Percentiles rank a stretch among this genome's conserved stretches.
phyloP scores from a whole-genome alignment of 2,113 vertebrate genomes.

The Sylvilagus bachmani region DNA sequence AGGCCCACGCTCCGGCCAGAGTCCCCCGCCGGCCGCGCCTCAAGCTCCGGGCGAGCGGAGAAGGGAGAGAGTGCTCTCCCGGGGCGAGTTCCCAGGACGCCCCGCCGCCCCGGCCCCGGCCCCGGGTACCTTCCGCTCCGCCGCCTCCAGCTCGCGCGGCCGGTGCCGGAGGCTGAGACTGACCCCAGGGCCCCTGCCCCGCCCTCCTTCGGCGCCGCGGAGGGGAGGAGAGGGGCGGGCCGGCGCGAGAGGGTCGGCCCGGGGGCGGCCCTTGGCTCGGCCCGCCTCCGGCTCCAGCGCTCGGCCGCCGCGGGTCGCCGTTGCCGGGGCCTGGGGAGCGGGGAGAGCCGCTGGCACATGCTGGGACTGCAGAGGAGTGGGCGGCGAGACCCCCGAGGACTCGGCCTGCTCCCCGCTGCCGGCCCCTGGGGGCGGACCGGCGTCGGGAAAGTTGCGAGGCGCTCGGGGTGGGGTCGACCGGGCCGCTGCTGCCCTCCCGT shows the following conservation, averaged over 20 bases:
- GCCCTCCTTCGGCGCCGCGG: constrained; percentile 48
- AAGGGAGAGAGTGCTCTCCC: neutral
- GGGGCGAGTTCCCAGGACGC: neutral
- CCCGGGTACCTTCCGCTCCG: constrained; percentile 67
- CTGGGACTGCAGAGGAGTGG: neutral
- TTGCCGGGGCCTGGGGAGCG: too few species aligned
- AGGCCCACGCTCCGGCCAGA: neutral
- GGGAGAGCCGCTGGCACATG: fast-evolving
- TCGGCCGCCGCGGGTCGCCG: fast-evolving
- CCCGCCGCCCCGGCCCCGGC: neutral
- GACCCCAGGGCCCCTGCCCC: constrained; percentile 69
- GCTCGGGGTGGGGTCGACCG: constrained; percentile 62
- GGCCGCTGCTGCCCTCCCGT: constrained; percentile 80
- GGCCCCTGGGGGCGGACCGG: neutral
- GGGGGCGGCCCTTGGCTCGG: neutral
- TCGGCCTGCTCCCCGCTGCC: neutral
- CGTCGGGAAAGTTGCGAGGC: constrained; percentile 74
- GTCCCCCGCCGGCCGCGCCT: neutral
- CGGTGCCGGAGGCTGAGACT: constrained; percentile 66
- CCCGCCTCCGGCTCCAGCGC: neutral
- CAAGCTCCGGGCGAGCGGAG: neutral
- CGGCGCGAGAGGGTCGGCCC: neutral
- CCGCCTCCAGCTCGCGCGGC: constrained; percentile 71
- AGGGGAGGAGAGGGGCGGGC: neutral
- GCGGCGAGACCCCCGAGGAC: neutral